Evolutionary conservation across 1,140 invertebrate species (phyloP).

Genomic region (Heliconius hermathena): DNA sequence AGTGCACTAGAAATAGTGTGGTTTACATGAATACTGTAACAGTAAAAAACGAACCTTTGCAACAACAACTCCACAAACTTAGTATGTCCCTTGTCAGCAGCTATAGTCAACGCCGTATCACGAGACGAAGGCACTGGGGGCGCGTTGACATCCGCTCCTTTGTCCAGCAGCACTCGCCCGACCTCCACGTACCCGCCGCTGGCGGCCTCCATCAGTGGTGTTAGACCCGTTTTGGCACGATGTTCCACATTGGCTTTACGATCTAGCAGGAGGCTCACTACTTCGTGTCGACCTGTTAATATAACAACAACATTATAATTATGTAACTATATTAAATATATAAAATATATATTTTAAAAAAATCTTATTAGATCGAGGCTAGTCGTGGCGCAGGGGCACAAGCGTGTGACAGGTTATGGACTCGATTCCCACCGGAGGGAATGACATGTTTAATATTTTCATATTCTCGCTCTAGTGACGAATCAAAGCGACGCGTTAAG

Average conservation of each 20-base stretch:
- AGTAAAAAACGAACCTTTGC: conserved; percentile 57
- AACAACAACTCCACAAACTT: conserved; percentile 96
- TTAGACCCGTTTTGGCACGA: conserved; percentile 98
- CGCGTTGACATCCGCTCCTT: conserved; percentile 99
- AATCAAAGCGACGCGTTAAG: no score
- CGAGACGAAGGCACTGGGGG: conserved; percentile 98
- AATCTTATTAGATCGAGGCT: no score
- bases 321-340: no score
- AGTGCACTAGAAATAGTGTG: no score
- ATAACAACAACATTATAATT: no score
- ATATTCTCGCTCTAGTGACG: no score
- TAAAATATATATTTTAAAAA: no score
- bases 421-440: no score
- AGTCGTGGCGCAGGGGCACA: no score
- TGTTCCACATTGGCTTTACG: conserved; percentile 99
- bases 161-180: conserved; percentile 96
- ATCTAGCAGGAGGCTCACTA: conserved; percentile 97
- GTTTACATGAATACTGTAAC: background rate
- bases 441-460: no score
- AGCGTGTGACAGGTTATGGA: no score
- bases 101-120: conserved; percentile 99
- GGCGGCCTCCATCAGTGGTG: conserved; percentile 99
- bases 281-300: conserved; percentile 90
- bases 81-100: conserved; percentile 99
- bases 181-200: conserved; percentile 99